Percentiles rank a stretch among this genome's conserved stretches.
phyloP scores from a whole-genome alignment of 2,113 vertebrate species.

The Tachuris rubrigastra region DNA sequence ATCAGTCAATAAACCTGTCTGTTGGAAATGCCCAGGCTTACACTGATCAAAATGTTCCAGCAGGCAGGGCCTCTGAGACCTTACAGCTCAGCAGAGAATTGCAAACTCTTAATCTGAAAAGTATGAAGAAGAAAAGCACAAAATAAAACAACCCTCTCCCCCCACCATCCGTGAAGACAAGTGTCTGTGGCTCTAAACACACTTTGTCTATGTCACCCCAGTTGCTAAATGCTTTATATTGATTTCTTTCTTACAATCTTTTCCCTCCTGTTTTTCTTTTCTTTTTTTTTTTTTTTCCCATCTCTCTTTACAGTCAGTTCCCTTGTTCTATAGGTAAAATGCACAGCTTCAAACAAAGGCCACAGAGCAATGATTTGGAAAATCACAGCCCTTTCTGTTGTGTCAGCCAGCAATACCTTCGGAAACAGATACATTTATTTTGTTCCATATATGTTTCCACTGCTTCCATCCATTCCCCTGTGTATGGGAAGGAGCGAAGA shows the following conservation, averaged over 20 bases:
- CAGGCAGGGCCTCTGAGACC: constrained; percentile 37
- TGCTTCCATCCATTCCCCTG: background rate
- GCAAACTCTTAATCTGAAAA: constrained; percentile 63
- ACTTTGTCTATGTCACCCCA: constrained; percentile 48
- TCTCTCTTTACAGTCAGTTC: background rate
- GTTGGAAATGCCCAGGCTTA: constrained; percentile 31
- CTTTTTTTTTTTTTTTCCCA: too few species aligned
- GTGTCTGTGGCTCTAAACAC: background rate
- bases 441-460: background rate
- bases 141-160: background rate
- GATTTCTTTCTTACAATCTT: constrained; percentile 17
- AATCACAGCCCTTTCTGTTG: background rate
- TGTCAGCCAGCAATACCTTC: background rate
- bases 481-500: background rate
- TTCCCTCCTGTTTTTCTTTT: background rate
- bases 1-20: constrained; percentile 68
- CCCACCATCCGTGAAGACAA: background rate
- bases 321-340: background rate
- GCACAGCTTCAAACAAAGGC: background rate
- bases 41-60: constrained; percentile 50
- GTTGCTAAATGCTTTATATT: constrained; percentile 54
- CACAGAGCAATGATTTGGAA: background rate
- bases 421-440: background rate
- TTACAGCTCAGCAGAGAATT: constrained; percentile 42
- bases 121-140: constrained; percentile 30